phyloP scores from a whole-genome alignment of 1,140 invertebrate species.

The Brachionus koreanus region DNA sequence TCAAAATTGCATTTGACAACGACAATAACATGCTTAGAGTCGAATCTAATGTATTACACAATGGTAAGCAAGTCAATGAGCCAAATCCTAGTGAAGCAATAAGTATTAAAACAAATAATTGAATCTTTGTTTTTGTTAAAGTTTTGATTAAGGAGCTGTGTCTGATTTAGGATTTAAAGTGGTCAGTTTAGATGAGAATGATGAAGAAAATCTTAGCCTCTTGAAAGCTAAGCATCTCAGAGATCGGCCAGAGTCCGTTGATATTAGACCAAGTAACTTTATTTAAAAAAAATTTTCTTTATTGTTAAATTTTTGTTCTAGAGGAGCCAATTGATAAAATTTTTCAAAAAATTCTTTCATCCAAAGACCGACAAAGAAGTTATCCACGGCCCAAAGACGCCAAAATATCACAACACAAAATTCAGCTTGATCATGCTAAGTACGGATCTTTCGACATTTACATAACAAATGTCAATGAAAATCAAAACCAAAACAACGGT shows the following conservation, averaged over 20 bases:
- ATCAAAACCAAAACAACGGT: slow-evolving; percentile 6
- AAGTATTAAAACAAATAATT: background rate
- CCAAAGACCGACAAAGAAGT: background rate
- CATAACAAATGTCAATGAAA: slow-evolving; percentile 42
- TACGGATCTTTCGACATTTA: slow-evolving; percentile 42
- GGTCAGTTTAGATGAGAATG: background rate
- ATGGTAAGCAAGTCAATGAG: slow-evolving; percentile 34
- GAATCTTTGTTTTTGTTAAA: background rate
- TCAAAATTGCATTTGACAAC: slow-evolving; percentile 24
- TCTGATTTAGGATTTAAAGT: slow-evolving; percentile 39
- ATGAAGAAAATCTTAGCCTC: background rate
- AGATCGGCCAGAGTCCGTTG: background rate
- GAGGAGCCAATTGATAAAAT: background rate
- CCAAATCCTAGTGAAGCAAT: background rate
- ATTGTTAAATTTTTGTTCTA: background rate
- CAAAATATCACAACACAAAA: background rate
- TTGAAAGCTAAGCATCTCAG: background rate
- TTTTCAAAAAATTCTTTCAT: background rate
- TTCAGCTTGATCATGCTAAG: slow-evolving; percentile 25
- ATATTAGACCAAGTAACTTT: background rate
- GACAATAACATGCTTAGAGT: slow-evolving; percentile 3
- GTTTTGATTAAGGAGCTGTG: background rate
- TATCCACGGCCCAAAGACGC: background rate
- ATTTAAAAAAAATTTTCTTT: background rate
- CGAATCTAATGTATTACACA: slow-evolving; percentile 17